Evolutionary conservation across 2,888 invertebrate genomes (phyloP), one percentile per base, ranked within the genome.

Genomic region (Neoitamus cyanurus): DNA sequence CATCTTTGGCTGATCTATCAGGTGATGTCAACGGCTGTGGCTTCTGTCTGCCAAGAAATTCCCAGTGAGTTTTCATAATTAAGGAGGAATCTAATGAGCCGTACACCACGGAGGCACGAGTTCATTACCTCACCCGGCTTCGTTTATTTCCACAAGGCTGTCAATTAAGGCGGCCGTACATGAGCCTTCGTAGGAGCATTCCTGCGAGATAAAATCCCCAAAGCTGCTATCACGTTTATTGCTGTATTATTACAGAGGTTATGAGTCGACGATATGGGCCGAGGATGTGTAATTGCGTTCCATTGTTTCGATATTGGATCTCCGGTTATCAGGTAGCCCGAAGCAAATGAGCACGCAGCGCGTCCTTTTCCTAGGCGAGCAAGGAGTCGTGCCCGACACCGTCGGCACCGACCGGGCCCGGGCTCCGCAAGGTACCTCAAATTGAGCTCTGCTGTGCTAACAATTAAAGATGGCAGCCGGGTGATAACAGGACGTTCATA

Each of bases 381-480:
- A 28, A 37, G 68, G 42, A 46, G 72, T 28, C 37, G 31, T 83
- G 25, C 36, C 25, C 25, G 25, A 48, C 48, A 82, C 58, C 68
- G n/a, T 9, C 82, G 30, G 15, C 3, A 42, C 11, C 46, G 25
- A 25, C n/a, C n/a, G 37, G 25, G 37, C 31, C 7, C 2, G 73
- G 13, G 28, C 20, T 48, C 13, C 11, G 31, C 11, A 48, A 31
- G 46, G 46, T 15, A 28, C 25, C 48, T 20, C 34, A 82, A 68
- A 31, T 46, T 31, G 80, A 80, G 80, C 78, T 80, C 75, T 7
- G 46, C 36, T 42, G 68, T 37, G 75, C 84, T 72, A 84, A 86
- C 86, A 86, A 85, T 86, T 86, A 84, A 80, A 86, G 86, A 86
- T 86, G 80, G 83, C 83, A 84, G 68, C 72, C 69, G 25, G 37